Percentiles rank a stretch among this genome's conserved stretches.
phyloP scores from a whole-genome alignment of 2,113 vertebrate species.

The Dromiciops gliroides region DNA sequence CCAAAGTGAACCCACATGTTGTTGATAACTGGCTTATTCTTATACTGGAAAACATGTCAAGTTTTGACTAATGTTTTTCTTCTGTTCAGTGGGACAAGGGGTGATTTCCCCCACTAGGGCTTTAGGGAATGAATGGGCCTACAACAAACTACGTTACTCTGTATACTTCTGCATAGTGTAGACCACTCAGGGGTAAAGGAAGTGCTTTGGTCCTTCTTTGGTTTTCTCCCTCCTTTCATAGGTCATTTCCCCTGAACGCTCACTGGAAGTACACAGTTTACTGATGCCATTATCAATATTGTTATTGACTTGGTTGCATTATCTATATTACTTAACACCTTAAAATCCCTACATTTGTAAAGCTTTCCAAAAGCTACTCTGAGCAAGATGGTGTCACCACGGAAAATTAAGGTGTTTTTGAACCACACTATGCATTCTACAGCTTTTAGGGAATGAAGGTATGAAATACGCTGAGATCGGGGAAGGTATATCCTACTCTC shows the following conservation, averaged over 20 bases:
- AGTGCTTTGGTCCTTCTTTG: neutral
- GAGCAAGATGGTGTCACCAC: neutral
- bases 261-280: constrained; percentile 8
- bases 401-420: neutral
- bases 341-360: neutral
- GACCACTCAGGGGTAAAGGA: neutral
- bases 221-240: neutral
- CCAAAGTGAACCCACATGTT: constrained; percentile 29
- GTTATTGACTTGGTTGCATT: neutral
- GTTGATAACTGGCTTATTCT: constrained; percentile 46
- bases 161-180: constrained; percentile 25
- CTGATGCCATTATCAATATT: neutral
- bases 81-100: constrained; percentile 27
- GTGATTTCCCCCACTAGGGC: neutral
- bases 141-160: neutral
- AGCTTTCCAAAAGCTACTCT: neutral
- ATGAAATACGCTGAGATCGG: neutral
- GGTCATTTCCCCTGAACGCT: neutral
- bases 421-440: neutral
- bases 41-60: constrained; percentile 30
- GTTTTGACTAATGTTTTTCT: constrained; percentile 41
- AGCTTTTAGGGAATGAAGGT: neutral
- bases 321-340: neutral
- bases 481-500: neutral
- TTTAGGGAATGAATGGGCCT: constrained; percentile 12